These are phyloP conservation scores for Halesus radiatus DNA, from an alignment of 1,140 invertebrate genomes.

Conservation along the genomic window DNA sequence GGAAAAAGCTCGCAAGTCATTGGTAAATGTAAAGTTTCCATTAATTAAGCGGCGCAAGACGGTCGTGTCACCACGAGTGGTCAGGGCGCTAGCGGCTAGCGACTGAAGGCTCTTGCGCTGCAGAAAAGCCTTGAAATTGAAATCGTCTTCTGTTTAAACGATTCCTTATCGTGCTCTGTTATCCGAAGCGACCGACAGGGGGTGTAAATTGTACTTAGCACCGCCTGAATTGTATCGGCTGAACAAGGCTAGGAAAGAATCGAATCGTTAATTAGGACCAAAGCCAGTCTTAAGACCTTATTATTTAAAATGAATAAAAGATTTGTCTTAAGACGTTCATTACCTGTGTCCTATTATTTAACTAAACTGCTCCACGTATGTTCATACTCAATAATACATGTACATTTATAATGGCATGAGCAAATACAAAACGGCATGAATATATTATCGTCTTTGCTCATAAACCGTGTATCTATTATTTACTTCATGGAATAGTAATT, in stretches of 20 bases:
- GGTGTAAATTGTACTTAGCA: conserved; percentile 3
- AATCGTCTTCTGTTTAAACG: conserved; percentile 29
- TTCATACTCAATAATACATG: no score
- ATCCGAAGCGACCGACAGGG: conserved; percentile 6
- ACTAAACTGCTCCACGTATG: no score
- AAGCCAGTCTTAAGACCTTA: not conserved
- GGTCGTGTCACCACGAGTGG: conserved; percentile 4
- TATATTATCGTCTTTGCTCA: no score
- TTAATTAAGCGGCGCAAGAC: conserved; percentile 20
- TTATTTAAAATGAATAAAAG: not conserved
- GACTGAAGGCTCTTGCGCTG: not conserved
- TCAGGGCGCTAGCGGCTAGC: conserved; percentile 4
- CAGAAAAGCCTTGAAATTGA: conserved; percentile 25
- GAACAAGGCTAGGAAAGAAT: not conserved
- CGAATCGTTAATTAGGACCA: conserved; percentile 18
- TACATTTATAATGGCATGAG: no score
- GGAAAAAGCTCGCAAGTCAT: not conserved
- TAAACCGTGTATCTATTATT: no score
- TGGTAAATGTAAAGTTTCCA: conserved; percentile 5
- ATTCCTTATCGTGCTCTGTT: conserved; percentile 35
- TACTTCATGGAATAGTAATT: no score
- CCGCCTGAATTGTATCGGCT: not conserved
- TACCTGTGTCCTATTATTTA: no score
- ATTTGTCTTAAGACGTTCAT: no score
- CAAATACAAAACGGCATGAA: no score